Percentiles rank a stretch among this genome's conserved stretches.
These are phyloP conservation scores for Rhogogaster chlorosoma DNA, from an alignment of 2,888 invertebrate genomes.

Conservation along the genomic window DNA sequence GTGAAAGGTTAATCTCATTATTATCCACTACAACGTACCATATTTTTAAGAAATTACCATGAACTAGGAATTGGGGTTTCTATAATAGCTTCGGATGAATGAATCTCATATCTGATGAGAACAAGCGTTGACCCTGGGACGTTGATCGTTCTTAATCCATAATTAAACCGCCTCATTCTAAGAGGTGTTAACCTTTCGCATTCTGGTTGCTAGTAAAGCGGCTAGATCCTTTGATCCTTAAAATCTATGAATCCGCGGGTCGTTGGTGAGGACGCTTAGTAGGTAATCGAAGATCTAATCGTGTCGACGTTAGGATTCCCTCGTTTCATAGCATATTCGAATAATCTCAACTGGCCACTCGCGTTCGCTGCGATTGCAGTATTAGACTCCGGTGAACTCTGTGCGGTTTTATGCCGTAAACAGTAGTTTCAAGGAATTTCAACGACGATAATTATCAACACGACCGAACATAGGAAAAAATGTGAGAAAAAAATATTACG, in stretches of 20 bases:
- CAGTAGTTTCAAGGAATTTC: slow-evolving; percentile 28
- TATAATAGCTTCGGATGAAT: background rate
- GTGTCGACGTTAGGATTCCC: background rate
- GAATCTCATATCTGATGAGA: background rate
- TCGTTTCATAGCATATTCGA: background rate
- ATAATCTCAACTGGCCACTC: background rate
- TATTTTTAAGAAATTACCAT: background rate
- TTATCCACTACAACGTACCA: background rate
- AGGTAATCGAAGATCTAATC: slow-evolving; percentile 16
- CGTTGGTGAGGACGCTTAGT: background rate
- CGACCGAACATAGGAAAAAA: background rate
- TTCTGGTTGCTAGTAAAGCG: background rate
- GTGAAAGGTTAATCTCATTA: background rate
- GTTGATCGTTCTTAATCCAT: background rate
- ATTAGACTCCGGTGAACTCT: background rate
- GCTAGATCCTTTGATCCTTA: background rate
- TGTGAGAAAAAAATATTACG: background rate
- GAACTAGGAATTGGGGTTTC: background rate
- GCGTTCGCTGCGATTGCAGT: background rate
- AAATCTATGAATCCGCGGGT: background rate
- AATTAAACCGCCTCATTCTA: background rate
- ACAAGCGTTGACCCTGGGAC: background rate
- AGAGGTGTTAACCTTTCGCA: background rate
- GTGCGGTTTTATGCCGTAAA: background rate
- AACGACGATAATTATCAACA: slow-evolving; percentile 23